phyloP scores from a whole-genome alignment of 2,113 vertebrate species.

The Aspiorhynchus laticeps region DNA sequence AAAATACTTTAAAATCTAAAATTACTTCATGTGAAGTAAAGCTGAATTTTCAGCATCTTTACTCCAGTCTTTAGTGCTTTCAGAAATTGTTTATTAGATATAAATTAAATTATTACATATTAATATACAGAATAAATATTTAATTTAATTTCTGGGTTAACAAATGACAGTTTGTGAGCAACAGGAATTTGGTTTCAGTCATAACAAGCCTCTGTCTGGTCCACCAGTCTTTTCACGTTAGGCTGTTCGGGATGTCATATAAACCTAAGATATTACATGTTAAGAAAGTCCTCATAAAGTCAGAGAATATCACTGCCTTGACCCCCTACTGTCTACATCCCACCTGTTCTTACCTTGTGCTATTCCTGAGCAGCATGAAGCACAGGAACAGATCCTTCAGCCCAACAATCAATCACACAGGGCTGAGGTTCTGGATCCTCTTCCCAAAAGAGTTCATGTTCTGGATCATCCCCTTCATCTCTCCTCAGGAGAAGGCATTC shows the following conservation, averaged over 20 bases:
- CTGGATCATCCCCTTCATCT: conserved; percentile 69
- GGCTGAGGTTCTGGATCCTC: conserved; percentile 66
- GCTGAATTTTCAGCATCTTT: too few relatives aligned
- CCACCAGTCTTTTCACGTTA: not conserved
- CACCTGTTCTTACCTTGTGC: not conserved
- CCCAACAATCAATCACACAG: conserved; percentile 66
- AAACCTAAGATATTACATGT: not conserved
- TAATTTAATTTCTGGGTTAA: not conserved
- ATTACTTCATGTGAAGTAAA: too few relatives aligned
- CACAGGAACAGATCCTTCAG: conserved; percentile 63
- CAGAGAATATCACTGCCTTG: not conserved
- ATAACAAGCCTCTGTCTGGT: not conserved
- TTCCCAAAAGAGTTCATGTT: conserved; percentile 54
- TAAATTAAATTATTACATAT: too few relatives aligned
- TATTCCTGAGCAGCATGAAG: not conserved
- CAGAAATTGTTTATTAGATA: too few relatives aligned
- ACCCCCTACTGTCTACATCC: not conserved
- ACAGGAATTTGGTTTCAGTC: not conserved
- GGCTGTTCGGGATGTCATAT: not conserved
- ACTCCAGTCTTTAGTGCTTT: too few relatives aligned
- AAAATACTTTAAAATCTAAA: too few relatives aligned
- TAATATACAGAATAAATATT: too few relatives aligned
- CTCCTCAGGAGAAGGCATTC: conserved; percentile 72
- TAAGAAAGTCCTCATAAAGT: not conserved
- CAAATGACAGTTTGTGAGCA: not conserved